phyloP scores from a whole-genome alignment of 2,113 vertebrate species.

The Cyprinodon brontotheroides region DNA sequence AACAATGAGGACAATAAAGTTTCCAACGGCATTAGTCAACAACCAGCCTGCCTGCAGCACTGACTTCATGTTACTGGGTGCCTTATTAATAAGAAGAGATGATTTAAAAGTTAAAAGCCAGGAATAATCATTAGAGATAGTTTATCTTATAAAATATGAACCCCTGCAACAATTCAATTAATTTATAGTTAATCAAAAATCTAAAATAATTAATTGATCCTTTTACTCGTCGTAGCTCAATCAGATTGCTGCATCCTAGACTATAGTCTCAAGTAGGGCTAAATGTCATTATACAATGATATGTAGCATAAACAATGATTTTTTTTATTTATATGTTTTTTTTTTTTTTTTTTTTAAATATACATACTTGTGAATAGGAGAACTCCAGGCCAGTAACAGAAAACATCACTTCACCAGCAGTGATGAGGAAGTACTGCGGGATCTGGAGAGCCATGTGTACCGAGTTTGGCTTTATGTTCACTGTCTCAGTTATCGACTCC shows the following conservation, averaged over 20 bases:
- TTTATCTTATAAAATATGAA: neutral
- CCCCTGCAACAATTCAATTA: neutral
- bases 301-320: neutral
- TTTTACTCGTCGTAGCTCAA: too few relatives aligned
- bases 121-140: neutral
- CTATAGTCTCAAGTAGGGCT: neutral
- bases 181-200: neutral
- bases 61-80: conserved; percentile 95
- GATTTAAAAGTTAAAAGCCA: neutral
- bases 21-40: conserved; percentile 88
- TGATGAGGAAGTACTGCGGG: conserved; percentile 95
- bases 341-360: neutral
- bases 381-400: conserved; percentile 95
- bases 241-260: neutral
- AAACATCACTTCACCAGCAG: conserved; percentile 91
- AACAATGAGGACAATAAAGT: conserved; percentile 94
- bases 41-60: conserved; percentile 96
- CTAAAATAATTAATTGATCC: neutral
- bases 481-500: conserved; percentile 31
- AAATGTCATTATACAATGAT: neutral
- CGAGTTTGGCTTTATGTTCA: conserved; percentile 86
- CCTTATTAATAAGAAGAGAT: conserved; percentile 75
- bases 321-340: neutral
- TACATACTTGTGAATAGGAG: conserved; percentile 93
- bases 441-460: conserved; percentile 92